Percentiles rank a stretch among this genome's conserved stretches.
Evolutionary conservation across 1,140 invertebrate genomes (phyloP).

Genomic region (Nasonia vitripennis): DNA sequence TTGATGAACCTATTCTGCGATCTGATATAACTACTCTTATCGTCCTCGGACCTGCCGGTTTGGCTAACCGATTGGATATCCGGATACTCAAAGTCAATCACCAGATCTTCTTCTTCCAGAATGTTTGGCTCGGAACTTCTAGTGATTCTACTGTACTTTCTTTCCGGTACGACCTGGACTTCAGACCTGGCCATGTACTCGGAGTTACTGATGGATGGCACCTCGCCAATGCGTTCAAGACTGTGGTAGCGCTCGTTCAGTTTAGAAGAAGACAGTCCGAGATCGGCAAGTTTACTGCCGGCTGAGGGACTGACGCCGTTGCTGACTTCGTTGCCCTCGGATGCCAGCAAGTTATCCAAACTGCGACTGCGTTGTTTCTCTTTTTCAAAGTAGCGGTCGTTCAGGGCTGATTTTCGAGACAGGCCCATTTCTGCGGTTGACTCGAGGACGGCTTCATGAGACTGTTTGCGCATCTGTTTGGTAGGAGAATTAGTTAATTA

Average conservation of each 20-base stretch:
- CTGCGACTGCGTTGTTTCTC: constrained; percentile 88
- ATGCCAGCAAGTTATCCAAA: constrained; percentile 86
- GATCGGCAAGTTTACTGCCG: constrained; percentile 78
- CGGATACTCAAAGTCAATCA: constrained; percentile 81
- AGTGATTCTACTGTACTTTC: constrained; percentile 73
- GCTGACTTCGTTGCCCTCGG: constrained; percentile 67
- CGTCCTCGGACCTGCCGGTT: constrained; percentile 80
- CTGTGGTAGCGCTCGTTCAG: constrained; percentile 92
- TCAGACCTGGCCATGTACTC: constrained; percentile 78
- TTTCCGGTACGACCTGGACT: constrained; percentile 71
- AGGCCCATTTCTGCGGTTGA: constrained; percentile 76
- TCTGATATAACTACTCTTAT: constrained; percentile 77
- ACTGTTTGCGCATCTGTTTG: constrained; percentile 78
- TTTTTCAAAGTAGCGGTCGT: constrained; percentile 91
- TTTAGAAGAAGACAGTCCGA: constrained; percentile 87
- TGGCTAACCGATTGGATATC: constrained; percentile 79
- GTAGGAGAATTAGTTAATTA: not conserved
- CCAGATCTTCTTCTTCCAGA: constrained; percentile 76
- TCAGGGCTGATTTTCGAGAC: constrained; percentile 89
- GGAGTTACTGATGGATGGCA: constrained; percentile 71
- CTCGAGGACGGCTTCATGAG: constrained; percentile 79
- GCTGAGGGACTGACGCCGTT: constrained; percentile 54
- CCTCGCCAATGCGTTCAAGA: constrained; percentile 81
- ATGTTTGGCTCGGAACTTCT: constrained; percentile 73
- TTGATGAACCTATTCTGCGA: constrained; percentile 86